These are phyloP conservation scores for Acrocephalus kingi DNA, from an alignment of 2,113 vertebrate genomes.

Conservation along the genomic window DNA sequence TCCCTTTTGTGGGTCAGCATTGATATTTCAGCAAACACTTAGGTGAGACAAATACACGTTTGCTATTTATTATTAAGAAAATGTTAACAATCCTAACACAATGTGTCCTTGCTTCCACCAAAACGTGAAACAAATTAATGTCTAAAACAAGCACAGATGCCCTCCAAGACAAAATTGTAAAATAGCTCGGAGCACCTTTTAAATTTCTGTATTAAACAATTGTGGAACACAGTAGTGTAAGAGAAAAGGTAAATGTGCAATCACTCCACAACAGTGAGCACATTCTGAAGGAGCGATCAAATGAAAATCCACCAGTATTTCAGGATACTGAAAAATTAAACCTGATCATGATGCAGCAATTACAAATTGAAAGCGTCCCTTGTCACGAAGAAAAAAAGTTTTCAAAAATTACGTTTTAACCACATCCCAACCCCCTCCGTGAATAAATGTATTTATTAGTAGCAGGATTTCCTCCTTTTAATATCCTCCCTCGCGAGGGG, in stretches of 20 bases:
- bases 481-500: fast-evolving
- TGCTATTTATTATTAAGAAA: not conserved
- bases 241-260: not conserved
- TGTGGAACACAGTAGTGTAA: not conserved
- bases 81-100: not conserved
- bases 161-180: not conserved
- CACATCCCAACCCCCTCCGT: not conserved
- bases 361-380: fast-evolving
- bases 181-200: fast-evolving
- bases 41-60: not conserved
- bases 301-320: not conserved
- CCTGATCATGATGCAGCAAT: not conserved
- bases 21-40: not conserved
- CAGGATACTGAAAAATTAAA: not conserved
- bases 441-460: not conserved
- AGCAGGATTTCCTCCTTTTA: not conserved
- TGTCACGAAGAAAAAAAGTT: not conserved
- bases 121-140: not conserved
- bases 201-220: not conserved
- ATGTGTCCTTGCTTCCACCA: not conserved
- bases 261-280: not conserved
- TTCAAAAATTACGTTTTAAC: not conserved
- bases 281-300: fast-evolving
- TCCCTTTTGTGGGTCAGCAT: not conserved
- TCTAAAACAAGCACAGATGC: not conserved